A percentile compares a stretch with the other conserved stretches of the same genome.
These are phyloP conservation scores for Chamaea fasciata DNA, from an alignment of 2,113 vertebrate genomes.

Conservation along the genomic window DNA sequence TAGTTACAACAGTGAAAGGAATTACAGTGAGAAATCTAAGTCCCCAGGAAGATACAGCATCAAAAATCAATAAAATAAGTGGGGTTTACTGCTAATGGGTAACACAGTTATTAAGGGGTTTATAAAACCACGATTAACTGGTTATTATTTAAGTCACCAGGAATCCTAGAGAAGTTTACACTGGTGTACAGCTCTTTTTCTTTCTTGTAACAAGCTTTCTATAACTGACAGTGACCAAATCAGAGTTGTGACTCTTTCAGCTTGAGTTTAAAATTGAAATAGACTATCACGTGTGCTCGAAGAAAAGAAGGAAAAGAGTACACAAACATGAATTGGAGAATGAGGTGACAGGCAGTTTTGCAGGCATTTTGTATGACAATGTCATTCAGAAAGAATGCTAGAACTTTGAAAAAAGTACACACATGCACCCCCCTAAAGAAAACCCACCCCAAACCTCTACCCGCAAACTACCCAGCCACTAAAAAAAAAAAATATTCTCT, in stretches of 20 bases:
- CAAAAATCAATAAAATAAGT: not conserved
- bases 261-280: not conserved
- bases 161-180: not conserved
- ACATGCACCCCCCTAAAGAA: not conserved
- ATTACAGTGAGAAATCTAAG: not conserved
- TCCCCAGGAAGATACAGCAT: not conserved
- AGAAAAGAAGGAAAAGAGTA: not conserved
- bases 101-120: not conserved
- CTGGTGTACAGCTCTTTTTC: not conserved
- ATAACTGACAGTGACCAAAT: not conserved
- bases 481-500: not conserved
- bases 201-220: not conserved
- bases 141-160: not conserved
- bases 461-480: fast-evolving
- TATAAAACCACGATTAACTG: not conserved
- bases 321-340: not conserved
- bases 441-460: too few relatives aligned
- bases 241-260: not conserved
- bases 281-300: not conserved
- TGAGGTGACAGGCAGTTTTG: not conserved
- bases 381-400: not conserved
- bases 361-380: not conserved
- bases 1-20: not conserved
- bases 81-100: not conserved
- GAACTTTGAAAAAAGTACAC: not conserved